phyloP scores from a whole-genome alignment of 2,113 vertebrate genomes.

The Amia ocellicauda region DNA sequence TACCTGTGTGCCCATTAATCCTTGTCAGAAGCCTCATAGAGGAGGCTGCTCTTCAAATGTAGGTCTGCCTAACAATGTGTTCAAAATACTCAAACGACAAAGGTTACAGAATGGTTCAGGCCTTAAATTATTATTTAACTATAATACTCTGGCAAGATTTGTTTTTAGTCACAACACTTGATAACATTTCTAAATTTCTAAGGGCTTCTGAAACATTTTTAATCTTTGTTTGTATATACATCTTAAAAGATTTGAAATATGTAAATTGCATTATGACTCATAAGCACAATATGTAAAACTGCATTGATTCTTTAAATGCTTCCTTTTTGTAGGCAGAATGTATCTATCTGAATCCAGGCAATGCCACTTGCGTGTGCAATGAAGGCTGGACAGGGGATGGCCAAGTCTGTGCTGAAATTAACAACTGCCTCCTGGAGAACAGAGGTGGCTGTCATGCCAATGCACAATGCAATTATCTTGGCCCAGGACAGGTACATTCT shows the following conservation, averaged over 20 bases:
- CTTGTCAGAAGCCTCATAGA: constrained; percentile 65
- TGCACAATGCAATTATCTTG: constrained; percentile 72
- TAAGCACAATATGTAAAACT: too few species aligned
- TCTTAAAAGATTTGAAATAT: too few species aligned
- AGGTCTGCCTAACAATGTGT: constrained; percentile 55
- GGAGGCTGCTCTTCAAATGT: constrained; percentile 84
- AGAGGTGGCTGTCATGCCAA: constrained; percentile 77
- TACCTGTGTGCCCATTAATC: constrained; percentile 74
- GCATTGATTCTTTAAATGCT: too few species aligned
- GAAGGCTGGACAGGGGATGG: constrained; percentile 89
- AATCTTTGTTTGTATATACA: too few species aligned
- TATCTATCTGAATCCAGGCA: constrained; percentile 60
- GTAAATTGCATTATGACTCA: too few species aligned
- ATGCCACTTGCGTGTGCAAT: constrained; percentile 67
- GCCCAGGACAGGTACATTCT: constrained; percentile 82
- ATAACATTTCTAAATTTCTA: too few species aligned
- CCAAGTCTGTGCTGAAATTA: constrained; percentile 71
- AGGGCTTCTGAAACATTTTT: too few species aligned
- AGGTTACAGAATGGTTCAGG: too few species aligned
- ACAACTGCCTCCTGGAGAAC: constrained; percentile 74
- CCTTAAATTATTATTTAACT: too few species aligned
- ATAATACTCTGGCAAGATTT: too few species aligned
- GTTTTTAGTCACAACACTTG: too few species aligned
- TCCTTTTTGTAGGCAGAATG: constrained; percentile 85
- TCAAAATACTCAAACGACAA: too few species aligned